Evolutionary conservation across 2,113 vertebrate species (phyloP).

Genomic region (Salvelinus fontinalis): DNA sequence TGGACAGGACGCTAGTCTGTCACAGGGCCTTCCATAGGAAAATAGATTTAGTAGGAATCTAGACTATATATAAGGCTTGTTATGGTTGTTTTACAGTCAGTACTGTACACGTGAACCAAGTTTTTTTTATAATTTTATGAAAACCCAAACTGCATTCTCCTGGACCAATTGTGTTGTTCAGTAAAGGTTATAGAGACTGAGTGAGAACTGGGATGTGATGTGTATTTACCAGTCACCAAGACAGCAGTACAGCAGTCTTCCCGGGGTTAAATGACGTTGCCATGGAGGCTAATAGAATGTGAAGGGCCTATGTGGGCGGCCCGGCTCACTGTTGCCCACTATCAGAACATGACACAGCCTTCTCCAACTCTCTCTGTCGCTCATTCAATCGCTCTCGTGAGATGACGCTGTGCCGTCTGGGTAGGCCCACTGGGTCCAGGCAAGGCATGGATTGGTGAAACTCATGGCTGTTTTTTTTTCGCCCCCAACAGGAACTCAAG

Average conservation of each 20-base stretch:
- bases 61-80: too few relatives aligned
- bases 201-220: background rate
- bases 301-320: background rate
- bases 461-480: background rate
- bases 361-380: background rate
- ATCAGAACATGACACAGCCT: background rate
- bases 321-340: background rate
- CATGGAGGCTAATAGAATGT: slow-evolving; percentile 47
- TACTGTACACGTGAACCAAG: too few relatives aligned
- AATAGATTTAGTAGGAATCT: too few relatives aligned
- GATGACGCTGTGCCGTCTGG: slow-evolving; percentile 16
- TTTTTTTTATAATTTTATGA: too few relatives aligned
- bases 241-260: background rate
- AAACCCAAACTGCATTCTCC: too few relatives aligned
- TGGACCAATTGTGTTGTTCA: too few relatives aligned
- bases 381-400: background rate
- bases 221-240: background rate
- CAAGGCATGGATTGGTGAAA: background rate
- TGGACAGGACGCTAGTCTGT: too few relatives aligned
- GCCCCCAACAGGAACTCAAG: slow-evolving; percentile 85
- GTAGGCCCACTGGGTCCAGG: background rate
- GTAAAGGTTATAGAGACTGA: too few relatives aligned
- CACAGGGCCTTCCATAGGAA: too few relatives aligned
- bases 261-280: slow-evolving; percentile 39
- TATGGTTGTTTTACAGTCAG: too few relatives aligned